These are phyloP conservation scores for Leistus spinibarbis DNA, from an alignment of 2,888 invertebrate species.

Conservation along the genomic window DNA sequence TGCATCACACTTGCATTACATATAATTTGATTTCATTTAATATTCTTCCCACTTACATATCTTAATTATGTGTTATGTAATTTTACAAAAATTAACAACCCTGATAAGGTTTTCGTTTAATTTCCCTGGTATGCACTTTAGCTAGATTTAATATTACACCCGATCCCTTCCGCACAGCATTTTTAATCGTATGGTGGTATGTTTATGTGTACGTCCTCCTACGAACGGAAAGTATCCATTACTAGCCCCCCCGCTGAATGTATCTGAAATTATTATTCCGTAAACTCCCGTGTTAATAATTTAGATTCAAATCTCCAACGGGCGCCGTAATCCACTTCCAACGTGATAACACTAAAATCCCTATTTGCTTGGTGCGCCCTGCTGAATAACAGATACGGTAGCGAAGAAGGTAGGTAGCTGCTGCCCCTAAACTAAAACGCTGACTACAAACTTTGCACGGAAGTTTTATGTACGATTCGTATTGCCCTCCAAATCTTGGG, in stretches of 20 bases:
- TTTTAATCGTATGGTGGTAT: background rate
- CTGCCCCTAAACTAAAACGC: conserved; percentile 25
- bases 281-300: conserved; percentile 38
- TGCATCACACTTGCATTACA: background rate
- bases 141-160: background rate
- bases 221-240: background rate
- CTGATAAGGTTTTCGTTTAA: background rate
- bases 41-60: conserved; percentile 6
- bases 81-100: background rate
- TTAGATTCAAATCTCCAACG: conserved; percentile 35
- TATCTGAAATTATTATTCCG: conserved; percentile 32
- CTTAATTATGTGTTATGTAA: background rate
- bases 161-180: background rate
- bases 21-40: background rate
- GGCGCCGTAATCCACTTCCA: conserved; percentile 35
- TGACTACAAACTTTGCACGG: conserved; percentile 29
- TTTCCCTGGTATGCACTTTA: background rate
- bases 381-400: conserved; percentile 29
- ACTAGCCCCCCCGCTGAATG: background rate
- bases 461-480: conserved; percentile 22
- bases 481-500: conserved; percentile 20
- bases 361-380: conserved; percentile 28
- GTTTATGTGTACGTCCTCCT: background rate
- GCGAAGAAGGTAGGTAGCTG: background rate
- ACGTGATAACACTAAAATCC: conserved; percentile 38